Evolutionary conservation across 2,113 vertebrate species (phyloP).

Genomic region (Lampris megalopsis): DNA sequence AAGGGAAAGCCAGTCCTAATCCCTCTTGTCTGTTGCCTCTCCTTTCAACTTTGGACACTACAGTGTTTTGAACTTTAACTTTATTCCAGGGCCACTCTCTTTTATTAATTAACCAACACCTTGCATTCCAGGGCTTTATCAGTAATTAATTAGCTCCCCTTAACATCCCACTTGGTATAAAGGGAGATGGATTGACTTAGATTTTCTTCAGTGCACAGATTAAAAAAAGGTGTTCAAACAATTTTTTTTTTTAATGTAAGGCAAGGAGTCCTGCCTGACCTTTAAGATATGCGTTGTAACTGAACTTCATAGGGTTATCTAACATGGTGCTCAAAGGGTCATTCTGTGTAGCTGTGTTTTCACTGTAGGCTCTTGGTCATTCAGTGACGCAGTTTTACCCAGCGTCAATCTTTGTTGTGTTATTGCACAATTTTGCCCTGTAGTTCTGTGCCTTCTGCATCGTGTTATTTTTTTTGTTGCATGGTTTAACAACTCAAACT

Average conservation of each 20-base stretch:
- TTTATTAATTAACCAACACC: constrained; percentile 38
- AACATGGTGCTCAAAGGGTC: background rate
- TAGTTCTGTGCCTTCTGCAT: constrained; percentile 13
- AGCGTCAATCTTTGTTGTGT: constrained; percentile 24
- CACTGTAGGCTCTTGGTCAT: background rate
- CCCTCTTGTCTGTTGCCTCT: background rate
- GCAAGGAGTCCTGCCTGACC: background rate
- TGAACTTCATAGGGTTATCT: constrained; percentile 25
- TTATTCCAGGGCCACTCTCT: constrained; percentile 24
- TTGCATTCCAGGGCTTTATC: constrained; percentile 55
- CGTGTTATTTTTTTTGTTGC: constrained; percentile 12
- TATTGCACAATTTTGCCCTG: constrained; percentile 15
- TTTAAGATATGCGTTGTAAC: constrained; percentile 17
- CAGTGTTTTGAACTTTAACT: constrained; percentile 10
- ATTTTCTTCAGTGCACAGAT: too few species aligned
- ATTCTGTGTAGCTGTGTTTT: background rate
- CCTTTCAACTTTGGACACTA: constrained; percentile 12
- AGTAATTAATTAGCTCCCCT: constrained; percentile 59
- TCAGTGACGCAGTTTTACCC: constrained; percentile 25
- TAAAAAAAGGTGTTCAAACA: constrained; percentile 24
- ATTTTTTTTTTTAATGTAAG: constrained; percentile 40
- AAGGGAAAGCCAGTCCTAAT: too few species aligned
- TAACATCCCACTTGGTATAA: constrained; percentile 13
- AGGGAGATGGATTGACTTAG: too few species aligned
- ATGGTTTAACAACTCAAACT: background rate